Percentiles rank a stretch among this genome's conserved stretches.
Evolutionary conservation across 2,113 vertebrate genomes (phyloP).

Genomic region (Himantopus leucocephalus): DNA sequence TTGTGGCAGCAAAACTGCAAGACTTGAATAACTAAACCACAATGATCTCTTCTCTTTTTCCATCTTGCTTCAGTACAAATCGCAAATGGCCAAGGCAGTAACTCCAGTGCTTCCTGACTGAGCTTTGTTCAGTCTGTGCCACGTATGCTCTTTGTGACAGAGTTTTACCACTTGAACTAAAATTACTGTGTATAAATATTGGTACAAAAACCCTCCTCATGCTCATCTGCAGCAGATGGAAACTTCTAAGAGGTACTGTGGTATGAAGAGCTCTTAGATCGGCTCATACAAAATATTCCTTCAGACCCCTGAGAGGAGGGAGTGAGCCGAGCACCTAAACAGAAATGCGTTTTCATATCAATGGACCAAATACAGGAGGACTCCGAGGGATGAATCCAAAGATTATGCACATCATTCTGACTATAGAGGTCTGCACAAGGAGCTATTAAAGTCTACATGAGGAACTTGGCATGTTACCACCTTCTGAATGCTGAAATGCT

Average conservation of each 20-base stretch:
- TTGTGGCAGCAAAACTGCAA: conserved; percentile 2
- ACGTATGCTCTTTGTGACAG: not conserved
- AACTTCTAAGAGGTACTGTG: not conserved
- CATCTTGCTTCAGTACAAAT: not conserved
- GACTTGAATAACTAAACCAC: not conserved
- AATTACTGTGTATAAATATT: not conserved
- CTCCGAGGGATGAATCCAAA: not conserved
- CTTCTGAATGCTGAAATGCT: not conserved
- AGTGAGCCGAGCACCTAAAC: not conserved
- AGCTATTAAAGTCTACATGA: not conserved
- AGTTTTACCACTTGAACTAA: not conserved
- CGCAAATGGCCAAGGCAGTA: not conserved
- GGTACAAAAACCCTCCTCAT: fast-evolving
- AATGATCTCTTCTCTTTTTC: not conserved
- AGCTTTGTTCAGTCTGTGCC: not conserved
- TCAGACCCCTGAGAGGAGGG: not conserved
- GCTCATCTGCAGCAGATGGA: not conserved
- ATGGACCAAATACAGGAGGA: not conserved
- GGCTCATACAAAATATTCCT: not conserved
- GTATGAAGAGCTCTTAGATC: not conserved
- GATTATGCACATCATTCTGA: not conserved
- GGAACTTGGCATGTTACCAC: fast-evolving
- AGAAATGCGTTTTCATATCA: not conserved
- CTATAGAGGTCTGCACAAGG: not conserved
- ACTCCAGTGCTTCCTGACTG: not conserved